phyloP scores from a whole-genome alignment of 2,113 vertebrate genomes.

The Tragelaphus buxtoni region DNA sequence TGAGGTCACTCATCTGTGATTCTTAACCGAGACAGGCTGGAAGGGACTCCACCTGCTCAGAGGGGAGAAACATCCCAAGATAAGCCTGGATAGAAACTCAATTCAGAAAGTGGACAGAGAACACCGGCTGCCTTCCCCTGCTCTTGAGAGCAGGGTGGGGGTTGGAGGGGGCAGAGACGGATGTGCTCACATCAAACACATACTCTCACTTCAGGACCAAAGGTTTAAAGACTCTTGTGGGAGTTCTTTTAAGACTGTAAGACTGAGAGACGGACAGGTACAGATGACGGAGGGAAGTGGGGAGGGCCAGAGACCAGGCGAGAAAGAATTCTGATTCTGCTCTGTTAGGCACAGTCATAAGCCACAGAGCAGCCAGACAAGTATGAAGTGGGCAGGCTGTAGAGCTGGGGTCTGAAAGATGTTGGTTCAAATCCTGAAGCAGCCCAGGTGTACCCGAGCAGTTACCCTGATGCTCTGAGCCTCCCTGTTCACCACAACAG shows the following conservation, averaged over 20 bases:
- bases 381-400: no score
- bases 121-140: no score
- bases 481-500: no score
- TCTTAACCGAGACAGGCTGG: background rate
- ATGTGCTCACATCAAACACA: accelerated
- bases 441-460: background rate
- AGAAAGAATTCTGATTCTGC: background rate
- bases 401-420: accelerated
- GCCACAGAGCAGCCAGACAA: background rate
- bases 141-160: background rate
- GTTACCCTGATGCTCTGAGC: background rate
- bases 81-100: background rate
- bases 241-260: background rate
- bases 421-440: background rate
- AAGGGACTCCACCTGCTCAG: background rate
- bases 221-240: background rate
- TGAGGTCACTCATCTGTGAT: accelerated
- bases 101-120: background rate
- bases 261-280: no score
- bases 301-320: background rate
- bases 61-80: background rate
- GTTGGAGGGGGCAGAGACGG: background rate
- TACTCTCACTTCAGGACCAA: background rate
- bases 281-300: accelerated
- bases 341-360: background rate